Percentiles rank a stretch among this genome's conserved stretches.
These are phyloP conservation scores for Accipiter virgatus DNA, from an alignment of 2,113 vertebrate species.

Conservation along the genomic window DNA sequence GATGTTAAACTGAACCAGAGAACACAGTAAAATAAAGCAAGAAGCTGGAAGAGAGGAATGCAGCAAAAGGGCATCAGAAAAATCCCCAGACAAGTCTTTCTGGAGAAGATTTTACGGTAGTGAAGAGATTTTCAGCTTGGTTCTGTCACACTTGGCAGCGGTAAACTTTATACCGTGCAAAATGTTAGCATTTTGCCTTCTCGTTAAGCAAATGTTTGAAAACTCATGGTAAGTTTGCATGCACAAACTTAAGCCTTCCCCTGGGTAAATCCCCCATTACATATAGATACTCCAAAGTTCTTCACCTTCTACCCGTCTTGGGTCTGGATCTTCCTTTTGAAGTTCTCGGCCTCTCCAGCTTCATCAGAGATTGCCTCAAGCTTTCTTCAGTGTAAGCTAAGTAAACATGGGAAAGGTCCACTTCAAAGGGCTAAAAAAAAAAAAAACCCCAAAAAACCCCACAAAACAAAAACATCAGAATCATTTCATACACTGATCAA, in stretches of 20 bases:
- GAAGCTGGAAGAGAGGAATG: not conserved
- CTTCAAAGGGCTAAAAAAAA: slow-evolving; percentile 89
- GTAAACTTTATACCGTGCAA: not conserved
- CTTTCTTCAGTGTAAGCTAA: slow-evolving; percentile 97
- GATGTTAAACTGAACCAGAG: not conserved
- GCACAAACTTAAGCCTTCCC: not conserved
- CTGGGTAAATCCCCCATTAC: not conserved
- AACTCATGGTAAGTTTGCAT: not conserved
- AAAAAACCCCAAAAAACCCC: not conserved
- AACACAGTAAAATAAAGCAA: not conserved
- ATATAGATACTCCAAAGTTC: not conserved
- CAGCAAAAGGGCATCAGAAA: not conserved
- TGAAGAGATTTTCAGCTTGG: not conserved
- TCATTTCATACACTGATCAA: not conserved
- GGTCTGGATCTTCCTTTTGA: slow-evolving; percentile 92
- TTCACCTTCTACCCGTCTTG: slow-evolving; percentile 92
- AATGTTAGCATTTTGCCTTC: not conserved
- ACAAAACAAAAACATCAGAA: not conserved
- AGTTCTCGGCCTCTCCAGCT: slow-evolving; percentile 89
- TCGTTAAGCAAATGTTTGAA: not conserved
- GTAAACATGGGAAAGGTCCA: slow-evolving; percentile 95
- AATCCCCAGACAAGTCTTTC: not conserved
- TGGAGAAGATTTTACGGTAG: not conserved
- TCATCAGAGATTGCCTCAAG: slow-evolving; percentile 94
- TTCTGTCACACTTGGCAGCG: not conserved